A percentile compares a stretch with the other conserved stretches of the same genome.
phyloP scores from a whole-genome alignment of 2,113 vertebrate species.

The Octodon degus region DNA sequence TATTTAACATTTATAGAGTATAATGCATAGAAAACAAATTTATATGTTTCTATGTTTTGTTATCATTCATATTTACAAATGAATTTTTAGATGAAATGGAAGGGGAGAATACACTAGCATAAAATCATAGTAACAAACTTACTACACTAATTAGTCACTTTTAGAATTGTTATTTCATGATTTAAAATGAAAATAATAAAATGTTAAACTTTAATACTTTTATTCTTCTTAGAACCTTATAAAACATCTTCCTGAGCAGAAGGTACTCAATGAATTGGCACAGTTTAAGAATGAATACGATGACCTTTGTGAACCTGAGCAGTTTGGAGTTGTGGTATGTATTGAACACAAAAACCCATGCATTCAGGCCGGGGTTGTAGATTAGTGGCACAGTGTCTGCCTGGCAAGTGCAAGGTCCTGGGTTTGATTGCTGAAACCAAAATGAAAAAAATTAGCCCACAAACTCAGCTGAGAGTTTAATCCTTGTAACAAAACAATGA shows the following conservation, averaged over 20 bases:
- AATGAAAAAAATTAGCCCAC: neutral
- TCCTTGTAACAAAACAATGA: neutral
- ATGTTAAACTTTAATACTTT: slow-evolving; percentile 57
- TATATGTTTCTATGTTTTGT: neutral
- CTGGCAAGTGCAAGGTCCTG: too few species aligned
- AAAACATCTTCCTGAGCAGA: slow-evolving; percentile 98
- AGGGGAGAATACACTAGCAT: neutral
- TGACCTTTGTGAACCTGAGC: slow-evolving; percentile 96
- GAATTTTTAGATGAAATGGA: neutral
- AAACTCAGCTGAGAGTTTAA: neutral
- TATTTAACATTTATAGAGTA: neutral
- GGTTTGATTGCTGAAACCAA: too few species aligned
- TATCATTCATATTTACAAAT: neutral
- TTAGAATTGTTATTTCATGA: neutral
- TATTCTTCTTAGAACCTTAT: slow-evolving; percentile 92
- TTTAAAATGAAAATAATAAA: slow-evolving; percentile 21
- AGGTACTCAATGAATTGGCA: slow-evolving; percentile 93
- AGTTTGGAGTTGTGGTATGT: slow-evolving; percentile 99
- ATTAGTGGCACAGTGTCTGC: too few species aligned
- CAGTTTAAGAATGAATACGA: slow-evolving; percentile 95
- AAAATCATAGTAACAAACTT: neutral
- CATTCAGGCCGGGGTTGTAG: neutral
- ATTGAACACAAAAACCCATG: slow-evolving; percentile 38
- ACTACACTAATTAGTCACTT: neutral
- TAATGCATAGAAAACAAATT: neutral